Percentiles rank a stretch among this genome's conserved stretches.
These are phyloP conservation scores for Paramormyrops kingsleyae DNA, from an alignment of 2,113 vertebrate species.

Conservation along the genomic window DNA sequence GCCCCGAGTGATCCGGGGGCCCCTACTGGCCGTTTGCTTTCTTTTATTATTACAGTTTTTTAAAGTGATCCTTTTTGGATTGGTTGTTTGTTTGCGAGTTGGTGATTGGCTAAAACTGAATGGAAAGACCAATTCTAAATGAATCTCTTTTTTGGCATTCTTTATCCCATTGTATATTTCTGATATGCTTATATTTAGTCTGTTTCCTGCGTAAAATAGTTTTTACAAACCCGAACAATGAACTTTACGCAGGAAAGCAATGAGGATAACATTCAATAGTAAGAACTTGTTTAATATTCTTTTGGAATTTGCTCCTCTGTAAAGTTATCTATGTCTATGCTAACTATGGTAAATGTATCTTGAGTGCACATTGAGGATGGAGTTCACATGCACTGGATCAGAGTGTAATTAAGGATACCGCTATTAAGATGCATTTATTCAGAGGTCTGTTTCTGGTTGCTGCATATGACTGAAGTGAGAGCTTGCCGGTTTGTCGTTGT, in stretches of 20 bases:
- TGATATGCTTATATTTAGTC: neutral
- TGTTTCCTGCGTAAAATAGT: neutral
- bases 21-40: neutral
- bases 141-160: neutral
- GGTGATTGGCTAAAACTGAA: neutral
- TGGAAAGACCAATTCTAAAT: neutral
- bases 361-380: neutral
- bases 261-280: neutral
- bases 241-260: neutral
- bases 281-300: neutral
- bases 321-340: neutral
- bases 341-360: neutral
- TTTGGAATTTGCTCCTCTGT: neutral
- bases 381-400: neutral
- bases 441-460: neutral
- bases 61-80: neutral
- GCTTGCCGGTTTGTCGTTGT: neutral
- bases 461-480: neutral
- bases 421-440: neutral
- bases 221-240: neutral
- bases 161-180: neutral
- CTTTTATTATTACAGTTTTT: neutral
- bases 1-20: neutral
- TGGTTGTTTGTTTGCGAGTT: neutral
- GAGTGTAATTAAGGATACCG: neutral